Evolutionary conservation across 2,888 invertebrate species (phyloP).

Genomic region (Habrosyne pyritoides): DNA sequence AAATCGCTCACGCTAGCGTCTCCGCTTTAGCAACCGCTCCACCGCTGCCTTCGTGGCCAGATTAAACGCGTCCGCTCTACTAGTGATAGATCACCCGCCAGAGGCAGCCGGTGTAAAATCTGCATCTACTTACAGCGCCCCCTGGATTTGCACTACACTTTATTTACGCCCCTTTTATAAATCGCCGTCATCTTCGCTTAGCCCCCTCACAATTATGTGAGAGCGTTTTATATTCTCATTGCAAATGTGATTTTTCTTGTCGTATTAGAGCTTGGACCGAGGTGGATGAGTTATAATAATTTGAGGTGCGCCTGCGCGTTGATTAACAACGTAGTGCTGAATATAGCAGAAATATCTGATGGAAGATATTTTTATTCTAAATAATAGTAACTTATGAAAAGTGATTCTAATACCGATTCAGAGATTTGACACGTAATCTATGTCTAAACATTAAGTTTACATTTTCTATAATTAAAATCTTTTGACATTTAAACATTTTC

Average conservation of each 20-base stretch:
- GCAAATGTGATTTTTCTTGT: slow-evolving; percentile 1
- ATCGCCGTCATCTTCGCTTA: slow-evolving; percentile 42
- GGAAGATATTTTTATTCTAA: neutral
- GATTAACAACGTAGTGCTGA: neutral
- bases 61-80: slow-evolving; percentile 21
- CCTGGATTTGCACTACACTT: slow-evolving; percentile 62
- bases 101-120: slow-evolving; percentile 59
- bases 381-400: too few species aligned
- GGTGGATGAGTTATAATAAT: neutral
- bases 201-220: slow-evolving; percentile 8
- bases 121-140: slow-evolving; percentile 64
- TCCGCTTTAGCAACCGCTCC: neutral
- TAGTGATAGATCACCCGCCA: slow-evolving; percentile 71
- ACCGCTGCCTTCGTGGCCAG: slow-evolving; percentile 17
- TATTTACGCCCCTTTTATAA: slow-evolving; percentile 59
- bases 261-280: neutral
- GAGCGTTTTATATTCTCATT: slow-evolving; percentile 5
- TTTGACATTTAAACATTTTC: too few species aligned
- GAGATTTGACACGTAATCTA: too few species aligned
- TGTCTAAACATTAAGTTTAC: too few species aligned
- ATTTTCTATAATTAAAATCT: too few species aligned
- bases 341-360: too few species aligned
- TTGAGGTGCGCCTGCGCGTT: neutral
- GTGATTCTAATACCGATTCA: too few species aligned
- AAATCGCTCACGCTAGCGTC: neutral